Base-by-base conservation (phyloP, 2,888 invertebrate species). In the Ferdinandea cuprea region DNA sequence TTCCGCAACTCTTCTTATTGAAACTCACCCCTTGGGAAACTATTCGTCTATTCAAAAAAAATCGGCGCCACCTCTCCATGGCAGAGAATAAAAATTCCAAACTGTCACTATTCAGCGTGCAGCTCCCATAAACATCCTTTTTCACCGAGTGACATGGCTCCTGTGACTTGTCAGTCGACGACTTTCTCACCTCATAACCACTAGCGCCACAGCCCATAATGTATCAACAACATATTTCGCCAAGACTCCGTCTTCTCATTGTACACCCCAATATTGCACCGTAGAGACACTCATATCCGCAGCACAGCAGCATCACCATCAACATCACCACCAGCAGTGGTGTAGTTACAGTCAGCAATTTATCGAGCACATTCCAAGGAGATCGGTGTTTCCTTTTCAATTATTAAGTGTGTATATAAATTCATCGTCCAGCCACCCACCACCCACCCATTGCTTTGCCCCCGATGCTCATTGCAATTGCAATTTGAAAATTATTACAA, bases 311-410 rank as follows among this genome's bases (percentile, higher is more conserved):
- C n/a, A n/a, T n/a, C n/a, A n/a, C n/a, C n/a, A n/a, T n/a, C n/a
- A n/a, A n/a, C n/a, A n/a, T n/a, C n/a, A n/a, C n/a, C n/a, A n/a
- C n/a, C n/a, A n/a, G n/a, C n/a, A n/a, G n/a, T n/a, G n/a, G n/a
- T 37, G 32, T 44, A 50, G 13, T 13, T 42, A 15, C 17, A 42
- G 40, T 21, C 56, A 28, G 50, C 76, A 76, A 76, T 83, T 77
- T 72, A 78, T 66, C 42, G 61, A 56, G 68, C 66, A 40, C 72
- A 83, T 83, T 83, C 78, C 72, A 78, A 78, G 68, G 56, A 78
- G 88, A 88, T 88, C 89, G 87, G 87, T 87, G 88, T 87, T 88
- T 88, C 89, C 89, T 88, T 88, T 89, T 88, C 88, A 89, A 89
- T 88, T 88, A 89, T 88, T 88, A 88, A 89, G 88, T 88, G 88